A percentile compares a stretch with the other conserved stretches of the same genome.
These are phyloP conservation scores for Drosophila fungiperda DNA, from an alignment of 2,888 invertebrate genomes.

Conservation along the genomic window DNA sequence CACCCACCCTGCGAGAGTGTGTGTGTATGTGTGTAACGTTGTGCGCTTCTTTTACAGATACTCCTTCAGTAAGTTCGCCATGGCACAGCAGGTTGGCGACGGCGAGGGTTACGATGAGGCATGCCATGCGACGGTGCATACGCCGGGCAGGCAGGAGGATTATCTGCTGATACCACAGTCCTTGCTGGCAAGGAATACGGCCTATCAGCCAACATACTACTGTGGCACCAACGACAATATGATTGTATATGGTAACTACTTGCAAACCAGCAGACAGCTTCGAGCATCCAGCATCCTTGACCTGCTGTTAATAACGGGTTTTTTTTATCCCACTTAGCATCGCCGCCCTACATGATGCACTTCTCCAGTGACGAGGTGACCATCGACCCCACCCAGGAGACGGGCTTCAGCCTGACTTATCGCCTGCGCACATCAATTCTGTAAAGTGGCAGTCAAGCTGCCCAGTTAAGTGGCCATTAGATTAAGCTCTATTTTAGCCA, in stretches of 20 bases:
- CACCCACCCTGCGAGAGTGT: not conserved
- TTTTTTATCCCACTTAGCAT: slow-evolving; percentile 82
- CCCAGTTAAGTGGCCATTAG: slow-evolving; percentile 45
- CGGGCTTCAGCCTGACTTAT: slow-evolving; percentile 81
- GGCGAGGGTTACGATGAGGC: slow-evolving; percentile 85
- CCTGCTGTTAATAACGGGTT: slow-evolving; percentile 27
- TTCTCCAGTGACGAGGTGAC: slow-evolving; percentile 87
- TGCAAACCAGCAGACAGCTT: slow-evolving; percentile 11
- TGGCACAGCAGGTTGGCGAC: slow-evolving; percentile 65
- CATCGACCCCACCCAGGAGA: slow-evolving; percentile 68
- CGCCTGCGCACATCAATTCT: slow-evolving; percentile 62
- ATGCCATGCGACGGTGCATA: slow-evolving; percentile 86
- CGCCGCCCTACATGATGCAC: slow-evolving; percentile 87
- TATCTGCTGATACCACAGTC: slow-evolving; percentile 86
- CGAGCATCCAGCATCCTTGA: slow-evolving; percentile 1
- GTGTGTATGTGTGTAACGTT: slow-evolving; percentile 79
- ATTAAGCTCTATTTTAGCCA: slow-evolving; percentile 45
- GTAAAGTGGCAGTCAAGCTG: slow-evolving; percentile 38
- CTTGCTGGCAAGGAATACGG: slow-evolving; percentile 81
- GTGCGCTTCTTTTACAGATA: slow-evolving; percentile 82
- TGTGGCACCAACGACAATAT: slow-evolving; percentile 80
- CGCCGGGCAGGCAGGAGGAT: slow-evolving; percentile 85
- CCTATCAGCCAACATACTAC: slow-evolving; percentile 81
- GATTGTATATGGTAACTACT: slow-evolving; percentile 61
- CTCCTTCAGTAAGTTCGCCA: slow-evolving; percentile 65